Evolutionary conservation across 2,113 vertebrate genomes (phyloP).

Genomic region (Corynorhinus townsendii): DNA sequence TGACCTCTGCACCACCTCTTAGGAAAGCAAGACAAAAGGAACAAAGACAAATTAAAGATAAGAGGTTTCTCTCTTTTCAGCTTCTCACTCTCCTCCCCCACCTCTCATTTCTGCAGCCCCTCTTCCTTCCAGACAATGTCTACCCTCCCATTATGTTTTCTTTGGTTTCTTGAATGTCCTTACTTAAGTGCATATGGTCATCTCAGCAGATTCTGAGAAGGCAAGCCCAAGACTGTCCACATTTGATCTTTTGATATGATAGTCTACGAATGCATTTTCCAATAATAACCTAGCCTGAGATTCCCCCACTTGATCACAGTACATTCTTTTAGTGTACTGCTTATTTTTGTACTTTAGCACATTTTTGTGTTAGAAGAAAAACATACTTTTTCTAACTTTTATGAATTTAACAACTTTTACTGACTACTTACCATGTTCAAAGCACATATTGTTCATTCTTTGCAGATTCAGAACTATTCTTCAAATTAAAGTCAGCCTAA

Average conservation of each 20-base stretch:
- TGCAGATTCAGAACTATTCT: neutral
- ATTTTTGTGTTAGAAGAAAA: neutral
- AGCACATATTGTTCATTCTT: neutral
- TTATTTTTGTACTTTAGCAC: slow-evolving; percentile 8
- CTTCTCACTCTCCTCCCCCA: neutral
- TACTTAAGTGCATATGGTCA: neutral
- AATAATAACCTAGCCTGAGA: neutral
- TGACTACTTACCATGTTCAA: neutral
- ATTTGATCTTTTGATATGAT: neutral
- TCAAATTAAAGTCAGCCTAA: slow-evolving; percentile 2
- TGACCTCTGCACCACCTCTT: neutral
- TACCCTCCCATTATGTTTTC: neutral
- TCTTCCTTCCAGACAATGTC: neutral
- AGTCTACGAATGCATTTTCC: neutral
- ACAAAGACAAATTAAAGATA: neutral
- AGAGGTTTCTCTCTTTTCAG: neutral
- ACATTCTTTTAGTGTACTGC: neutral
- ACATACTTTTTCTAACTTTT: neutral
- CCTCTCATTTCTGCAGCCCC: neutral
- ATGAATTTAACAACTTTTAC: neutral
- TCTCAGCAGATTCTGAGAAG: neutral
- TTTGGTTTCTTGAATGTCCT: neutral
- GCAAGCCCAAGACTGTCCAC: neutral
- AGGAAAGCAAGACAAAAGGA: neutral
- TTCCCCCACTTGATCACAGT: neutral